Evolutionary conservation across 2,797 vertebrate species (phyloP).

Genomic region (Acipenser oxyrinchus): DNA sequence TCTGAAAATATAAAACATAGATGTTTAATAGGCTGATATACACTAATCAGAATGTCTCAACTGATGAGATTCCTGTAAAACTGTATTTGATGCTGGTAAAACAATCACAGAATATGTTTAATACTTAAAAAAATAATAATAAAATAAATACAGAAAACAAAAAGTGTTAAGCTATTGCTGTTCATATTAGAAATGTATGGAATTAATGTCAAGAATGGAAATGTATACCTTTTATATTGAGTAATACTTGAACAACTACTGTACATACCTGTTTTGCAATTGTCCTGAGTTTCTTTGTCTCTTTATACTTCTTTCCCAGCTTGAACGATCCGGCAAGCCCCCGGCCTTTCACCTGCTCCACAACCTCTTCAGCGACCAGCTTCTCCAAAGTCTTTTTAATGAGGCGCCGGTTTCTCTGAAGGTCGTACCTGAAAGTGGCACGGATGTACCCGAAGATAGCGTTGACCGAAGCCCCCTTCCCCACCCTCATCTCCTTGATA

Average conservation of each 20-base stretch:
- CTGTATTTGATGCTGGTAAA: too few relatives aligned
- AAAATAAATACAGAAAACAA: too few relatives aligned
- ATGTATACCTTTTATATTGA: too few relatives aligned
- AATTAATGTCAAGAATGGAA: too few relatives aligned
- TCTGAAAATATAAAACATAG: background rate
- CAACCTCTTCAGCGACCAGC: conserved; percentile 76
- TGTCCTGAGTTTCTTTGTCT: conserved; percentile 63
- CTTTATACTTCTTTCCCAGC: conserved; percentile 88
- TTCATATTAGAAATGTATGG: too few relatives aligned
- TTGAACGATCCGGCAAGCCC: conserved; percentile 90
- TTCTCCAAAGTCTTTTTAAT: conserved; percentile 80
- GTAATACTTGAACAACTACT: background rate
- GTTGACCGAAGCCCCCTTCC: conserved; percentile 82
- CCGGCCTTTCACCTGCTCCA: conserved; percentile 86
- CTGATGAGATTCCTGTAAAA: too few relatives aligned
- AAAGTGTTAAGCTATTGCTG: too few relatives aligned
- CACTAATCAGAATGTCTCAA: too few relatives aligned
- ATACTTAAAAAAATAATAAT: too few relatives aligned
- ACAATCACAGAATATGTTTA: too few relatives aligned
- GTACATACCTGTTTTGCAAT: conserved; percentile 66
- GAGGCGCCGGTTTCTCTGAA: conserved; percentile 77
- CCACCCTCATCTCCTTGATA: conserved; percentile 82
- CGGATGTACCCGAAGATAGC: conserved; percentile 86
- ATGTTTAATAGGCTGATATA: too few relatives aligned
- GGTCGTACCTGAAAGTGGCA: conserved; percentile 75